Evolutionary conservation across 2,888 invertebrate species (phyloP), one percentile per base, ranked within the genome.

Genomic region (Ichneumoninae sp.): DNA sequence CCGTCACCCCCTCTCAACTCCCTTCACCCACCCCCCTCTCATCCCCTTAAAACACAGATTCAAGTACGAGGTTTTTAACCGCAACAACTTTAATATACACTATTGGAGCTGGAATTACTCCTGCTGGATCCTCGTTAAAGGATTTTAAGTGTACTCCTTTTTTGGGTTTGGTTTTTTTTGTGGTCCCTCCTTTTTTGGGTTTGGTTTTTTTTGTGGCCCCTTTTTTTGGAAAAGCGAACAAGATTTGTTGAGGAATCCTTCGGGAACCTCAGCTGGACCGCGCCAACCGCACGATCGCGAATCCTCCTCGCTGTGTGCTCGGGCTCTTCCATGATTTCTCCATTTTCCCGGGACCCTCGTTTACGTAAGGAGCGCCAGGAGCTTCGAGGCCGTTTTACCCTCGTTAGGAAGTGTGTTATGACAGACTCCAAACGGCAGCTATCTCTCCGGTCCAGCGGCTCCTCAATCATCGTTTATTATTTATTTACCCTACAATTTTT

Each of bases 101-200:
- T 33, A 33, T 90, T 90, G 90, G 95, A 96, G 95, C 95, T 96
- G 95, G 95, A 95, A 95, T 96, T 96, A 96, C 95, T n/a, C n/a
- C n/a, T n/a, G n/a, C 26, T 26, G 26, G 26, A 26, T 26, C 26
- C 26, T 26, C 26, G 26, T 26, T 26, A 26, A 26, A 26, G 26
- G 26, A 1, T 26, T 26, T 26, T 26, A 1, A 26, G 26, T 26
- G 26, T 26, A 26, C 95, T 96, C 95, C 19, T 0, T 19, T 19
- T 19, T 19, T 19, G 19, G 19, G 19, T 19, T 19, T n/a, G n/a
- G n/a, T n/a, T n/a, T n/a, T n/a, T n/a, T n/a, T n/a, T n/a, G n/a
- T n/a, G n/a, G n/a, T n/a, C n/a, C n/a, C n/a, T n/a, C n/a, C n/a
- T n/a, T n/a, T n/a, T n/a, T n/a, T n/a, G n/a, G n/a, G n/a, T n/a